Percentiles rank a stretch among this genome's conserved stretches.
Evolutionary conservation across 2,113 vertebrate genomes (phyloP).

Genomic region (Eurypyga helias): DNA sequence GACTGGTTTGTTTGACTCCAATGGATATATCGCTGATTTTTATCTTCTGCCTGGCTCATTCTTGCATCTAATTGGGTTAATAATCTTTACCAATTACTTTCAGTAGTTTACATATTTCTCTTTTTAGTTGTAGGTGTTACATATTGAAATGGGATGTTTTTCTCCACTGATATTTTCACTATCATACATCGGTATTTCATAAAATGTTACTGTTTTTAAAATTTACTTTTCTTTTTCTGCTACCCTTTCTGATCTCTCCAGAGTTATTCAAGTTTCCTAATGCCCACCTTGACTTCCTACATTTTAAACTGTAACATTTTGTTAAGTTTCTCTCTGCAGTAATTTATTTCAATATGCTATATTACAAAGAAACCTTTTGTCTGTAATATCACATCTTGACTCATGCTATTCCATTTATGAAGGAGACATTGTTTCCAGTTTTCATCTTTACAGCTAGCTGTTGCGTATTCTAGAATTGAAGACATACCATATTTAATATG

Average conservation of each 20-base stretch:
- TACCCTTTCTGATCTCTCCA: not conserved
- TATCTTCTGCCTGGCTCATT: constrained; percentile 1
- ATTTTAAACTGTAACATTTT: not conserved
- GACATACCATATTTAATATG: not conserved
- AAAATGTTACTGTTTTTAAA: not conserved
- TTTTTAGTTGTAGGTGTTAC: not conserved
- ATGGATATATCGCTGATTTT: constrained; percentile 12
- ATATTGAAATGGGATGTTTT: not conserved
- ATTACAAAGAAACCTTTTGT: not conserved
- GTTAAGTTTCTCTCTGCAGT: not conserved
- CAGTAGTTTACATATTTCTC: not conserved
- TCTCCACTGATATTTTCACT: not conserved
- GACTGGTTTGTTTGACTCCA: not conserved
- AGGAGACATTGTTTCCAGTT: not conserved
- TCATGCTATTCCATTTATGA: not conserved
- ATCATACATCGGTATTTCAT: not conserved
- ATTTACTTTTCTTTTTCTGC: not conserved
- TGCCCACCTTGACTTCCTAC: not conserved
- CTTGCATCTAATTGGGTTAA: constrained; percentile 26
- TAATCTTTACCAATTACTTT: constrained; percentile 26
- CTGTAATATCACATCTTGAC: not conserved
- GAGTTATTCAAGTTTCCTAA: not conserved
- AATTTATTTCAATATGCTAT: not conserved
- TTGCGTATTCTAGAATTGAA: not conserved
- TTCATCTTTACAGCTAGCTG: not conserved